Evolutionary conservation across 2,888 invertebrate genomes (phyloP).

Genomic region (Torymus texanus): DNA sequence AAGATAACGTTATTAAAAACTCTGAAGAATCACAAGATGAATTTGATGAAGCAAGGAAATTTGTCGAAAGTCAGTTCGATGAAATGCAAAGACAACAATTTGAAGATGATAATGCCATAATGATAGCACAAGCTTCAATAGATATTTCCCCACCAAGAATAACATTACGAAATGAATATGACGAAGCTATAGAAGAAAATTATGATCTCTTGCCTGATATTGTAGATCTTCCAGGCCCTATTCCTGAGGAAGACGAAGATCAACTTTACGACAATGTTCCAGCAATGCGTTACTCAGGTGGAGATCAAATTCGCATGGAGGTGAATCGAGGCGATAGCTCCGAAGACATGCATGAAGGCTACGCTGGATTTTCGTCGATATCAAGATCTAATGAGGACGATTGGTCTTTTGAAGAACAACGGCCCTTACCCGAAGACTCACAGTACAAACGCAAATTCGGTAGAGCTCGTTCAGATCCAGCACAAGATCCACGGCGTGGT

Average conservation of each 20-base stretch:
- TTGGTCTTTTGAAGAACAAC: conserved; percentile 68
- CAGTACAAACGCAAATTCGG: conserved; percentile 59
- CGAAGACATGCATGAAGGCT: conserved; percentile 73
- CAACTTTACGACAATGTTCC: conserved; percentile 72
- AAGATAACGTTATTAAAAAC: conserved; percentile 43
- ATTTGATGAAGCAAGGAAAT: conserved; percentile 68
- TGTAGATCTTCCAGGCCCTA: conserved; percentile 66
- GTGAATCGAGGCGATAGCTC: conserved; percentile 69
- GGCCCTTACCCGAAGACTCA: conserved; percentile 54
- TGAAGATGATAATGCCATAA: conserved; percentile 58
- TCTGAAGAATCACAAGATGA: conserved; percentile 56
- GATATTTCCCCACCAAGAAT: conserved; percentile 70
- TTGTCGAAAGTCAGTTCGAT: conserved; percentile 70
- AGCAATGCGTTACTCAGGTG: conserved; percentile 70
- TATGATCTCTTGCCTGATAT: conserved; percentile 64
- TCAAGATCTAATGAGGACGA: conserved; percentile 67
- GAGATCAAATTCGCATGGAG: conserved; percentile 68
- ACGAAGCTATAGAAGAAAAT: conserved; percentile 68
- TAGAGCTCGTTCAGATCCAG: conserved; percentile 66
- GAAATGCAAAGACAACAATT: conserved; percentile 65
- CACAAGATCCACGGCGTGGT: conserved; percentile 63
- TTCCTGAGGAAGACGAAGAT: conserved; percentile 71
- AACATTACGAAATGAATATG: conserved; percentile 65
- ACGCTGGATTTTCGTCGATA: conserved; percentile 66
- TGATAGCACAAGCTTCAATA: conserved; percentile 50